Evolutionary conservation across 2,888 invertebrate genomes (phyloP), one percentile per base, ranked within the genome.

Genomic region (Pristionchus exspectatus): DNA sequence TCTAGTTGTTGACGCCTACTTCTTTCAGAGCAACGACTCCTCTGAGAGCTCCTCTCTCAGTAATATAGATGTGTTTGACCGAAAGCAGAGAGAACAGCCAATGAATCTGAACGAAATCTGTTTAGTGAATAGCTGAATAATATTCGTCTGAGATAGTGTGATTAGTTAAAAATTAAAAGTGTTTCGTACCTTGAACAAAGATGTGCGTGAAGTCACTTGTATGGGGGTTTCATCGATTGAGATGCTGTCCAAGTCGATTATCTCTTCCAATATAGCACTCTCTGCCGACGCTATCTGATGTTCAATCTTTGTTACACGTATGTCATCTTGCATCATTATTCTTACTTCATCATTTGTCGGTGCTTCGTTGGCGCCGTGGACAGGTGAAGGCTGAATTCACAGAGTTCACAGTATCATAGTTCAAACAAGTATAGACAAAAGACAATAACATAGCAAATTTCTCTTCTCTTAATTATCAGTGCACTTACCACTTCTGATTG

Each of bases 161-260:
- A 1, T n/a, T 3, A 66, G 5, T 7, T n/a, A 21, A 66, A 27
- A 21, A 59, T 59, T 21, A 38, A 38, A 38, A 5, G 27, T 27
- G 10, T n/a, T 27, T 30, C 72, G 10, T 74, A 50, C 81, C 81
- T 54, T 81, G 81, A 81, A 81, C 3, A 81, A 27, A 50, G 81
- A 81, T 54, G 81, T 81, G 9, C 81, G 50, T 3, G 50, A 9
- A 14, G 81, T 81, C 27, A 81, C 81, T 81, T 81, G 81, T 7
- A 81, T 50, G 10, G 81, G 81, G 5, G 81, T 81, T 27, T 81
- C 81, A 81, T 81, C 81, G 27, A 81, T 81, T 54, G 81, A 54
- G 7, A 81, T 81, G 50, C 81, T 81, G 27, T 81, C 81, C 81
- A 81, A 27, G 18, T 81, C 81, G n/a, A 81, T 81, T 0, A 50